These are phyloP conservation scores for Theretra japonica DNA, from an alignment of 2,888 invertebrate genomes.

Conservation along the genomic window DNA sequence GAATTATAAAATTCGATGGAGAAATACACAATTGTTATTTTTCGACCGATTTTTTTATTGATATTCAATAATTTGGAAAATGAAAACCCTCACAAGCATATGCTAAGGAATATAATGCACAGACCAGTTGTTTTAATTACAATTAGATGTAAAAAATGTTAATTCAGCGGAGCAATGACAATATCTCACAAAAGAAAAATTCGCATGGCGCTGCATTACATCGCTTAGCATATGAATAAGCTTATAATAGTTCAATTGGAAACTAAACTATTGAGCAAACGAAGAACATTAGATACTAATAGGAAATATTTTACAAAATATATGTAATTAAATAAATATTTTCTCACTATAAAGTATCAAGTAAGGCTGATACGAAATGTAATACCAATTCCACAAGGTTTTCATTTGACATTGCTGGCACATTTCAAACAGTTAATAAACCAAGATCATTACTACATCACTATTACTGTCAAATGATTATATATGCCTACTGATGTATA, in stretches of 20 bases:
- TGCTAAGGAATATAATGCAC: slow-evolving; percentile 9
- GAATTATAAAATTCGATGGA: too few relatives aligned
- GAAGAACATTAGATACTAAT: background rate
- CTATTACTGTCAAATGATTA: background rate
- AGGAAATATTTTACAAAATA: slow-evolving; percentile 7
- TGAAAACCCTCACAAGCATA: background rate
- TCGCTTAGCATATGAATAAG: slow-evolving; percentile 17
- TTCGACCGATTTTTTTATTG: background rate
- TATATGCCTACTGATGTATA: background rate
- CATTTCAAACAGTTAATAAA: background rate
- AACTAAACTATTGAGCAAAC: background rate
- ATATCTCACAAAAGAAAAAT: background rate
- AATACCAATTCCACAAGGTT: background rate
- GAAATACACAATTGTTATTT: too few relatives aligned
- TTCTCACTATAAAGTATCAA: background rate
- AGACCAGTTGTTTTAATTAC: background rate
- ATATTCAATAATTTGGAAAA: background rate
- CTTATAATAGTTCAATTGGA: background rate
- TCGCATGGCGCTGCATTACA: background rate
- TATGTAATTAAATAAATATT: background rate
- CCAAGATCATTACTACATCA: background rate
- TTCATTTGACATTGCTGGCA: background rate
- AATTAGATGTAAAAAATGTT: background rate
- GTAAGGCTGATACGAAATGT: background rate
- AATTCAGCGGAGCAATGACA: background rate